phyloP scores from a whole-genome alignment of 2,113 vertebrate species.

The Podarcis cretensis region DNA sequence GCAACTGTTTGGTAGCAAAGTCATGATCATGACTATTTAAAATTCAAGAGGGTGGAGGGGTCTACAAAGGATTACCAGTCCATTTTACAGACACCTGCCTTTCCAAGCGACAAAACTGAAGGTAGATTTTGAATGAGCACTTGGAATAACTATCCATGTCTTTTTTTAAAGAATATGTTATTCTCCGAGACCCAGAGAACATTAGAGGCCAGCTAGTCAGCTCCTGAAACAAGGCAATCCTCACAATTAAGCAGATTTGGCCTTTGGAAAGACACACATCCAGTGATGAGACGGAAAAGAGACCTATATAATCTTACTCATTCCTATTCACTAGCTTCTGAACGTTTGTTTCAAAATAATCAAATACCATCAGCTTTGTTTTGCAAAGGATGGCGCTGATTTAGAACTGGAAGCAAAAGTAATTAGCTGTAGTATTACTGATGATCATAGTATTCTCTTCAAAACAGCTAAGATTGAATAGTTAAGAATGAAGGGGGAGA shows the following conservation, averaged over 20 bases:
- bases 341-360: not conserved
- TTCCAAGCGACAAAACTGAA: not conserved
- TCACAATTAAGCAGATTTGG: not conserved
- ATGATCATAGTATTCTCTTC: not conserved
- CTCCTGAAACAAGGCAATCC: not conserved
- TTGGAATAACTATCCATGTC: not conserved
- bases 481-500: not conserved
- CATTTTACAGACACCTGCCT: too few species aligned
- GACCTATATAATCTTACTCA: not conserved
- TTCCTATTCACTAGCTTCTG: not conserved
- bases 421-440: not conserved
- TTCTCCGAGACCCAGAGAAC: not conserved
- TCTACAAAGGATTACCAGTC: not conserved
- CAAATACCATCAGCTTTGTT: not conserved
- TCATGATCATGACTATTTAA: not conserved
- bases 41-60: not conserved
- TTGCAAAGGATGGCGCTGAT: not conserved
- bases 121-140: not conserved
- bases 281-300: not conserved
- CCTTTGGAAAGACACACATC: not conserved
- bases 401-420: not conserved
- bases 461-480: rapidly evolving
- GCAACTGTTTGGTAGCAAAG: not conserved
- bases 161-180: not conserved
- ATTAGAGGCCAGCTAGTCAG: not conserved